These are phyloP conservation scores for Myotis pilosus DNA, from an alignment of 2,797 vertebrate genomes.

Conservation along the genomic window DNA sequence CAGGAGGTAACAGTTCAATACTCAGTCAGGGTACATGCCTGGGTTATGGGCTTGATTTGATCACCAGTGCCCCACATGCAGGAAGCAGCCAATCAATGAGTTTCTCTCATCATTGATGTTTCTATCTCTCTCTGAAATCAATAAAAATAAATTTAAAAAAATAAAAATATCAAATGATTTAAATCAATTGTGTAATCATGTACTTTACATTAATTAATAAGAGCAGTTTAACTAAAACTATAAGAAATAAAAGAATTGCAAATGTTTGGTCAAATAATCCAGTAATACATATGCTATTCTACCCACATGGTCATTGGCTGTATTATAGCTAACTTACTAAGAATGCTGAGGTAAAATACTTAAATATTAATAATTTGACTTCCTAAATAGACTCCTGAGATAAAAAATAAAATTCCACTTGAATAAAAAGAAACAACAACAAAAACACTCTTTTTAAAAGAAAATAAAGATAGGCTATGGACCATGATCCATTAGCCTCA, in stretches of 20 bases:
- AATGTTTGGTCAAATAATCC: neutral
- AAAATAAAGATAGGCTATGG: neutral
- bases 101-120: no score
- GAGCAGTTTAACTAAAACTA: neutral
- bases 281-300: neutral
- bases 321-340: neutral
- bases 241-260: constrained; percentile 14
- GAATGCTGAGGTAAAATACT: neutral
- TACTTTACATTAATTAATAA: constrained; percentile 15
- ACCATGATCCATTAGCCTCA: neutral
- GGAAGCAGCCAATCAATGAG: no score
- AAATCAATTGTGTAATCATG: neutral
- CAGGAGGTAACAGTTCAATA: no score
- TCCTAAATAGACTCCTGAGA: neutral
- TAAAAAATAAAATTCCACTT: neutral
- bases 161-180: constrained; percentile 4
- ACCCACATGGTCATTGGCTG: neutral
- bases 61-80: no score
- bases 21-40: no score
- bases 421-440: neutral
- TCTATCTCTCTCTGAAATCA: no score
- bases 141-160: no score
- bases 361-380: neutral
- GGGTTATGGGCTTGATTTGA: no score
- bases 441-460: neutral